A percentile compares a stretch with the other conserved stretches of the same genome.
Evolutionary conservation across 2,113 vertebrate species (phyloP).

Genomic region (Carollia perspicillata): DNA sequence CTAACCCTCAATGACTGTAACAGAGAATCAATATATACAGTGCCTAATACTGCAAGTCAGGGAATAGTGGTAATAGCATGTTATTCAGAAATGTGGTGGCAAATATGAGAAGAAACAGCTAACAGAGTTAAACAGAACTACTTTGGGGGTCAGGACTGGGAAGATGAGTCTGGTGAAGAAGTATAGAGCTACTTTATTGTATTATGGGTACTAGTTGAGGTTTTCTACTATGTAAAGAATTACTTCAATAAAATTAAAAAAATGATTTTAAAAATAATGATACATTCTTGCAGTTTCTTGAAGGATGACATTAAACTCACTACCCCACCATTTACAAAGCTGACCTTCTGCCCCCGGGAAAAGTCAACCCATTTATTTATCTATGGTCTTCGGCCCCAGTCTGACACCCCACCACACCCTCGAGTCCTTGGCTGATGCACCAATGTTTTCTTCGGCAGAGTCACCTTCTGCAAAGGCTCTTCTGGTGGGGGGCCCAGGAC

Average conservation of each 20-base stretch:
- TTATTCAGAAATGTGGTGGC: background rate
- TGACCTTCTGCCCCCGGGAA: background rate
- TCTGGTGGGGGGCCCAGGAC: background rate
- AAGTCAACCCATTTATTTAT: background rate
- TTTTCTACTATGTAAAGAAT: conserved; percentile 21
- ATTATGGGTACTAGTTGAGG: background rate
- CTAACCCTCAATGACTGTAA: background rate
- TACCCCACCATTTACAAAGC: background rate
- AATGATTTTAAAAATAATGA: background rate
- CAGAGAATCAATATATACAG: background rate
- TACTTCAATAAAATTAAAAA: conserved; percentile 38
- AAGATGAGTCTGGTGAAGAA: background rate
- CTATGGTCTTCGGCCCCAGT: background rate
- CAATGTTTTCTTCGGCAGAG: background rate
- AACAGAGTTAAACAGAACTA: background rate
- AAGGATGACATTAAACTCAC: background rate
- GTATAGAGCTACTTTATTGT: background rate
- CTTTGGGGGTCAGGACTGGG: background rate
- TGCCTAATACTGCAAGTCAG: background rate
- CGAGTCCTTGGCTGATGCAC: background rate
- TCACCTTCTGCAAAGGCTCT: background rate
- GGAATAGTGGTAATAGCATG: background rate
- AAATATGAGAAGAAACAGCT: background rate
- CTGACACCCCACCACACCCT: background rate
- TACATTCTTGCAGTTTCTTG: background rate